These are phyloP conservation scores for Pseudolaguvia tuberculata DNA, from an alignment of 2,113 vertebrate genomes.

Conservation along the genomic window DNA sequence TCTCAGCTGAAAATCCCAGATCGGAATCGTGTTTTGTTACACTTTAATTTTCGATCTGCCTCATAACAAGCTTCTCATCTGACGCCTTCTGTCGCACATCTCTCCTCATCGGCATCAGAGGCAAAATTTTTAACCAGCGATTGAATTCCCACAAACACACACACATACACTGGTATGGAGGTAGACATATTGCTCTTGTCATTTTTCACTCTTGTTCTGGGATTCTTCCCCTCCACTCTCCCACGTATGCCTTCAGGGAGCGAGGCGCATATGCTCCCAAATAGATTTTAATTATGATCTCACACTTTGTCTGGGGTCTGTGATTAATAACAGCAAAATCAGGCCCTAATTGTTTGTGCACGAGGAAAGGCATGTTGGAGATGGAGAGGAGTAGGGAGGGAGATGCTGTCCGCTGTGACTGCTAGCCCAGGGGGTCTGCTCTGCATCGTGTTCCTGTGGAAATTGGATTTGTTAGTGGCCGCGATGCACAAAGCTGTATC, in stretches of 20 bases:
- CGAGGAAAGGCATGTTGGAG: constrained; percentile 17
- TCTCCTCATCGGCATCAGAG: constrained; percentile 23
- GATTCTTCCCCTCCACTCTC: constrained; percentile 32
- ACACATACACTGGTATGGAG: not conserved
- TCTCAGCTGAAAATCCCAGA: constrained; percentile 14
- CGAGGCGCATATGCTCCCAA: constrained; percentile 63
- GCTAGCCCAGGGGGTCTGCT: constrained; percentile 30
- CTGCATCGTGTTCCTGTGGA: constrained; percentile 45
- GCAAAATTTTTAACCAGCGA: constrained; percentile 26
- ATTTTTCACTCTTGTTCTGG: constrained; percentile 46
- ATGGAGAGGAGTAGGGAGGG: constrained; percentile 20
- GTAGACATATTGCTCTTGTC: constrained; percentile 12
- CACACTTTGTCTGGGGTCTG: constrained; percentile 65
- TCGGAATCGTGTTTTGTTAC: not conserved
- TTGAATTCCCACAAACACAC: not conserved
- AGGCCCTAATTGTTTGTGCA: constrained; percentile 68
- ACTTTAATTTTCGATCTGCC: constrained; percentile 1
- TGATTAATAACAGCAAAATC: constrained; percentile 71
- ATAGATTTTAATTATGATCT: constrained; percentile 74
- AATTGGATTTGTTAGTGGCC: constrained; percentile 50
- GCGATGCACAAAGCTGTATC: constrained; percentile 26
- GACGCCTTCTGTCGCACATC: constrained; percentile 30
- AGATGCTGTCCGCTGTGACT: constrained; percentile 34
- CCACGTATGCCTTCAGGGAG: constrained; percentile 61
- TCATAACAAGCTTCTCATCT: constrained; percentile 30